phyloP scores from a whole-genome alignment of 2,888 invertebrate genomes.

The Orgyia antiqua region DNA sequence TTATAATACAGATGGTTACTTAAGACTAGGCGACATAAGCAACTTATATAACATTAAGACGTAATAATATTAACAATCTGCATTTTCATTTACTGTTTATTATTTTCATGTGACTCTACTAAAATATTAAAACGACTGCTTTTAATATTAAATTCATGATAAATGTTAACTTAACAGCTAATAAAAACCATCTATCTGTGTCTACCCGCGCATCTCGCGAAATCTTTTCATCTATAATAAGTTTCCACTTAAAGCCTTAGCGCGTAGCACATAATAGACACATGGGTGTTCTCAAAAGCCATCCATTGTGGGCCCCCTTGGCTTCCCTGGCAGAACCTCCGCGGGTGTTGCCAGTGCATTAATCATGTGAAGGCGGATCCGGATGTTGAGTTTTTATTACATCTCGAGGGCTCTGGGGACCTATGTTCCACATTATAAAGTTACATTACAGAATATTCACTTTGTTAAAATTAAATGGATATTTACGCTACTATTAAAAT shows the following conservation, averaged over 20 bases:
- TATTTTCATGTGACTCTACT: too few relatives aligned
- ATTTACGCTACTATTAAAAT: too few relatives aligned
- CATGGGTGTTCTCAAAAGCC: conserved; percentile 21
- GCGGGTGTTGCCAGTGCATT: conserved; percentile 31
- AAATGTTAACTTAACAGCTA: background rate
- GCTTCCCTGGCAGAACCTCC: conserved; percentile 21
- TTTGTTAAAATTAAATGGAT: too few relatives aligned
- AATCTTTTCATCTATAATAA: conserved; percentile 8
- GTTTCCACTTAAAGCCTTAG: conserved; percentile 11
- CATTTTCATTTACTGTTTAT: too few relatives aligned
- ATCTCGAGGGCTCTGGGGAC: conserved; percentile 26
- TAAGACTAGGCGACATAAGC: too few relatives aligned
- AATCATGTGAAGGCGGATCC: conserved; percentile 30
- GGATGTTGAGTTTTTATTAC: conserved; percentile 31
- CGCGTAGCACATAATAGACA: conserved; percentile 22
- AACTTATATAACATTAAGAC: too few relatives aligned
- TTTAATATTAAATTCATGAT: background rate
- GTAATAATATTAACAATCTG: too few relatives aligned
- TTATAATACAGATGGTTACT: too few relatives aligned
- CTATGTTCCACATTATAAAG: conserved; percentile 14
- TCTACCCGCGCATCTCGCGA: background rate
- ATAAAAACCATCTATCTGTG: background rate
- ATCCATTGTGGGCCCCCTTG: conserved; percentile 27
- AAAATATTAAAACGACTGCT: too few relatives aligned
- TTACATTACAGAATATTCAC: background rate